Percentiles rank a stretch among this genome's conserved stretches.
phyloP scores from a whole-genome alignment of 2,797 vertebrate species.

The Serranus cabrilla region DNA sequence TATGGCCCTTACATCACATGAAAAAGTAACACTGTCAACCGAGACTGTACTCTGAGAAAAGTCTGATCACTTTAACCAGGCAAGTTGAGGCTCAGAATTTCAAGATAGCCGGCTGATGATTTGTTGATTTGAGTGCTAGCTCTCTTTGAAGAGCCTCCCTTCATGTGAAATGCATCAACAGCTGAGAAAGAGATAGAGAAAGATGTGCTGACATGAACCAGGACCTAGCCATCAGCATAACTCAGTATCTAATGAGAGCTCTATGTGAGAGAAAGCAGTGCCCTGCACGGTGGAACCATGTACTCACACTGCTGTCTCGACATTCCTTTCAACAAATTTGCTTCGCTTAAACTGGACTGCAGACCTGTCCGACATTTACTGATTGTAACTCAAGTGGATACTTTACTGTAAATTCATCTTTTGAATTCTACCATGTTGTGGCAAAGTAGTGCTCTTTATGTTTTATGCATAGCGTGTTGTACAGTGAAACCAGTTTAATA shows the following conservation, averaged over 20 bases:
- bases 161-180: slow-evolving; percentile 59
- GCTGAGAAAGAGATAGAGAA: slow-evolving; percentile 56
- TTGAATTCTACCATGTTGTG: background rate
- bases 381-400: slow-evolving; percentile 19
- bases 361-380: slow-evolving; percentile 10
- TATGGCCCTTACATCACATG: background rate
- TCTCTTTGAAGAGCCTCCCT: slow-evolving; percentile 48
- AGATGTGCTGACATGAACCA: slow-evolving; percentile 80
- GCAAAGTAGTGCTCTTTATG: background rate
- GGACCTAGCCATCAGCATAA: slow-evolving; percentile 73
- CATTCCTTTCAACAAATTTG: slow-evolving; percentile 50
- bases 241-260: slow-evolving; percentile 76
- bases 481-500: background rate
- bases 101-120: slow-evolving; percentile 56
- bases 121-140: slow-evolving; percentile 65
- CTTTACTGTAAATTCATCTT: background rate
- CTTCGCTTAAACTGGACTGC: slow-evolving; percentile 19
- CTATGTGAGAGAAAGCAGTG: slow-evolving; percentile 67
- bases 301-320: slow-evolving; percentile 26
- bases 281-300: background rate
- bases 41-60: slow-evolving; percentile 9
- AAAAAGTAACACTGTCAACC: background rate
- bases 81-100: slow-evolving; percentile 25
- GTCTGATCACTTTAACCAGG: slow-evolving; percentile 40
- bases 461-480: background rate